These are phyloP conservation scores for Apodemia duryi DNA, from an alignment of 2,888 invertebrate genomes.

Conservation along the genomic window DNA sequence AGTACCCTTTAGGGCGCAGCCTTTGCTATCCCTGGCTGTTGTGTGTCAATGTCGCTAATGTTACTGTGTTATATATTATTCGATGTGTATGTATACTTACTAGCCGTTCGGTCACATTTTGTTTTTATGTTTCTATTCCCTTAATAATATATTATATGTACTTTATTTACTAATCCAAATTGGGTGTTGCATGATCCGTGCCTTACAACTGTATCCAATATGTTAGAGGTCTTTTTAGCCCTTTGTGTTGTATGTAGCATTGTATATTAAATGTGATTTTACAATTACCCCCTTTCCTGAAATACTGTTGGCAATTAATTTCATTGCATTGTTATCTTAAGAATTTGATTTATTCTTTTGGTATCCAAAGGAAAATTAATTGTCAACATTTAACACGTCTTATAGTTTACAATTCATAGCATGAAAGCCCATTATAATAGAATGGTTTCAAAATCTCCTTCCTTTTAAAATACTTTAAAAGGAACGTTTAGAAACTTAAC, in stretches of 20 bases:
- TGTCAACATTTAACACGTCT: conserved; percentile 60
- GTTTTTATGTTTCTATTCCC: conserved; percentile 41
- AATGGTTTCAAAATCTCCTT: conserved; percentile 49
- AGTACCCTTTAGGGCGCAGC: conserved; percentile 71
- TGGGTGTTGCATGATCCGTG: conserved; percentile 79
- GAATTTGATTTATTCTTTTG: conserved; percentile 2
- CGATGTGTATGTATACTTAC: conserved; percentile 70
- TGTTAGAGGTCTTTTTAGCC: conserved; percentile 72
- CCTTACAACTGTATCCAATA: conserved; percentile 66
- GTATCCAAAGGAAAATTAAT: conserved; percentile 43
- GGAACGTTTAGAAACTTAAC: conserved; percentile 53
- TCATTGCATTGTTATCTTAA: conserved; percentile 13
- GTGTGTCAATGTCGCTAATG: conserved; percentile 76
- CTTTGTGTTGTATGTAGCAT: conserved; percentile 74
- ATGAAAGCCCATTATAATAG: conserved; percentile 64
- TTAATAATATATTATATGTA: conserved; percentile 37
- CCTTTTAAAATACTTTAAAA: conserved; percentile 56
- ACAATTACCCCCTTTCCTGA: conserved; percentile 47
- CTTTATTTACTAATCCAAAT: conserved; percentile 48
- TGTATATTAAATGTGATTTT: conserved; percentile 64
- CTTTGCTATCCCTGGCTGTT: conserved; percentile 78
- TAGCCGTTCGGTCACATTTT: conserved; percentile 50
- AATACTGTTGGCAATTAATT: conserved; percentile 72
- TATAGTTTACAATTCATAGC: conserved; percentile 60
- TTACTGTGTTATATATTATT: conserved; percentile 48